Conservation (phyloP, 2,888 invertebrate genomes). For the Scelioninae gen. 1 region DNA sequence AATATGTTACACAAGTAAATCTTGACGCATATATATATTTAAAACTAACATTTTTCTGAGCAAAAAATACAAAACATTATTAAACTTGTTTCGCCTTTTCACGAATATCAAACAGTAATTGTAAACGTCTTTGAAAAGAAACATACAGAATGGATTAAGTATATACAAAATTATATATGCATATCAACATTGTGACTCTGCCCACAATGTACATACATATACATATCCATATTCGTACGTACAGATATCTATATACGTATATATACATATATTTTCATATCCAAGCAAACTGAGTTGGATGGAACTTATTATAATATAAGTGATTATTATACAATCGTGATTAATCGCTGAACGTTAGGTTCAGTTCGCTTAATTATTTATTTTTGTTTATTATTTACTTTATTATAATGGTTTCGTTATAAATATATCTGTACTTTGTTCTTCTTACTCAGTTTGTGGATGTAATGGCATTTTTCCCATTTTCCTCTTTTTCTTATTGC, state of each 20-base stretch:
- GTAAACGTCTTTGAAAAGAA: constrained; percentile 20
- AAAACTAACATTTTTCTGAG: constrained; percentile 19
- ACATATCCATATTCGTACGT: constrained; percentile 11
- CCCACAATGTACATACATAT: constrained; percentile 22
- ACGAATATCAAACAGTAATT: constrained; percentile 26
- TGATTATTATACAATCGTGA: constrained; percentile 39
- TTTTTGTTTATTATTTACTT: constrained; percentile 9
- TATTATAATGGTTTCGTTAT: constrained; percentile 7
- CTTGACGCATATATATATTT: constrained; percentile 19
- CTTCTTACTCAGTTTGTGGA: constrained; percentile 50
- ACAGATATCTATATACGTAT: constrained; percentile 31
- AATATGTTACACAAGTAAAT: constrained; percentile 30
- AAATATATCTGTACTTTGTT: constrained; percentile 45
- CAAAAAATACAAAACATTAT: neutral
- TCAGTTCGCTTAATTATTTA: neutral
- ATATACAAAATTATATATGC: constrained; percentile 57
- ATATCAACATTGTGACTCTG: constrained; percentile 28
- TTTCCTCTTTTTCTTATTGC: no score
- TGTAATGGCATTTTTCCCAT: constrained; percentile 27
- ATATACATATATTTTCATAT: constrained; percentile 47
- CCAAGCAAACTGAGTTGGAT: constrained; percentile 46
- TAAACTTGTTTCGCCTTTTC: constrained; percentile 2
- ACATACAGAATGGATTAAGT: constrained; percentile 47
- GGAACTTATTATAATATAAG: constrained; percentile 1
- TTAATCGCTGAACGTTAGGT: constrained; percentile 5